Evolutionary conservation across 2,888 invertebrate species (phyloP), one percentile per base, ranked within the genome.

Genomic region (Pristionchus entomophagus): DNA sequence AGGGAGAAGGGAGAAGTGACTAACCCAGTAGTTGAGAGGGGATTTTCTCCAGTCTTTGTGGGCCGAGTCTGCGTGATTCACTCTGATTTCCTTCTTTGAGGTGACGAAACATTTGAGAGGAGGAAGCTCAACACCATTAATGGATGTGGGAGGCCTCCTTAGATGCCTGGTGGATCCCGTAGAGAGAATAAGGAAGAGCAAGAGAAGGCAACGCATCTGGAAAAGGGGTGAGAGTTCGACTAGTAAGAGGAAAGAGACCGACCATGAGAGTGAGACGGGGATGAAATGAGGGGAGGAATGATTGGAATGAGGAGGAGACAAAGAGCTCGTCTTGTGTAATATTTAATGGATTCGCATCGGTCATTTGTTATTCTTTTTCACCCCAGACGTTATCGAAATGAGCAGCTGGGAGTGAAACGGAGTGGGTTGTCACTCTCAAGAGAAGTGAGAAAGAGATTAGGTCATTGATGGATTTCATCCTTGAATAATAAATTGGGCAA

Each of bases 281-380:
- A n/a, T 26, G 62, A 56, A 56, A 1, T n/a, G 56, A 53, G 56
- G 26, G 56, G 51, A 51, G n/a, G 45, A 45, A 45, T 45, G 45
- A 45, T 10, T 45, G 45, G 45, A 45, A 14, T 10, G 45, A 45
- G 45, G 14, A 14, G 6, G 45, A 45, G 6, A 45, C 6, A 45
- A 45, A 45, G 45, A 32, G 62, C 62, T 17, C 8, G 14, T 6
- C 45, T 62, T 17, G 62, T 62, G 62, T 29, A 62, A 62, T 32
- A 62, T 32, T 17, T 62, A 62, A 32, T 29, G 14, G 62, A 32
- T 17, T 29, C 32, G 14, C 17, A 45, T 10, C 56, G 14, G 14
- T 62, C 62, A 17, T 62, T 62, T 62, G 32, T 62, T 62, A 62
- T 62, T 32, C 62, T 62, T 62, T 56, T 62, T 62, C 32, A 14